Conservation (phyloP, 2,888 invertebrate species). For the Azorinus chamasolen region DNA sequence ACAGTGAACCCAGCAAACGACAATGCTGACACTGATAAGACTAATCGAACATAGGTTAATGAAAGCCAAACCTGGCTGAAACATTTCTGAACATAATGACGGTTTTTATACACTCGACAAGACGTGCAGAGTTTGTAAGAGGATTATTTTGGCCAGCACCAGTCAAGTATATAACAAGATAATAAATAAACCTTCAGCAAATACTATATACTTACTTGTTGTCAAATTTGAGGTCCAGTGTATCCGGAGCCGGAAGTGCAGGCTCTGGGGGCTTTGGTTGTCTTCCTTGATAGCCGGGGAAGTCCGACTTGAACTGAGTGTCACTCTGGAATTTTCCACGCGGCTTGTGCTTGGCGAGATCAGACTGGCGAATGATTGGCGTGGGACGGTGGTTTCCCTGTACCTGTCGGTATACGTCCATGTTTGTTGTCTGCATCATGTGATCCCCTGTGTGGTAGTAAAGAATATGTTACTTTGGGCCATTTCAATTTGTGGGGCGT, state of each 20-base stretch:
- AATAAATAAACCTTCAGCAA: too few relatives aligned
- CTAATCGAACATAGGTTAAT: too few relatives aligned
- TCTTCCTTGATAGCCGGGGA: constrained; percentile 70
- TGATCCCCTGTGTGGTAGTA: constrained; percentile 71
- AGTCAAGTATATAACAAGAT: too few relatives aligned
- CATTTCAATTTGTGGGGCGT: too few relatives aligned
- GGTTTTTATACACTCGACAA: too few relatives aligned
- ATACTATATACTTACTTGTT: constrained; percentile 81
- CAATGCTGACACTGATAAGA: too few relatives aligned
- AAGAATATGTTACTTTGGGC: not conserved
- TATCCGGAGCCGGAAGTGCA: constrained; percentile 80
- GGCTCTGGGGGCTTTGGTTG: constrained; percentile 77
- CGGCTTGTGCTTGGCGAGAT: constrained; percentile 66
- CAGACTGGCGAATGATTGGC: constrained; percentile 68
- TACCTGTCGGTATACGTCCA: constrained; percentile 76
- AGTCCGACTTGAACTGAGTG: constrained; percentile 80
- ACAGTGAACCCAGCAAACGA: too few relatives aligned
- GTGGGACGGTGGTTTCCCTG: constrained; percentile 75
- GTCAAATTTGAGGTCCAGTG: constrained; percentile 82
- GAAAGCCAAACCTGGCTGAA: too few relatives aligned
- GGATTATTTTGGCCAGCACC: too few relatives aligned
- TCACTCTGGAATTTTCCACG: constrained; percentile 75
- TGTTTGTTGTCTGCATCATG: constrained; percentile 78
- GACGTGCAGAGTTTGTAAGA: too few relatives aligned
- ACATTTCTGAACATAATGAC: too few relatives aligned